phyloP scores from a whole-genome alignment of 2,113 vertebrate species.

The Malaclemys terrapin region DNA sequence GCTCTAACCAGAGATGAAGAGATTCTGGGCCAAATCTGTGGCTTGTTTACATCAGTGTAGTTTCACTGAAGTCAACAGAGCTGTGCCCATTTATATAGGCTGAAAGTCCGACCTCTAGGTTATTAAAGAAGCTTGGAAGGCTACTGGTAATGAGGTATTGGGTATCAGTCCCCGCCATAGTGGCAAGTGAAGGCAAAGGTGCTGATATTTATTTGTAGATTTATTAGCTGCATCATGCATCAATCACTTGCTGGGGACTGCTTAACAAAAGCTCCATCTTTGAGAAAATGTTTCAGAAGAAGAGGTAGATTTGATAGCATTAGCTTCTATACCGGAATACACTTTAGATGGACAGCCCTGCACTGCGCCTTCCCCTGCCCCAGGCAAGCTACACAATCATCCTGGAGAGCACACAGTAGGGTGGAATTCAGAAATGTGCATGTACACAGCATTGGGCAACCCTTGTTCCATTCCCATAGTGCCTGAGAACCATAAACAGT shows the following conservation, averaged over 20 bases:
- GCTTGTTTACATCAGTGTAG: neutral
- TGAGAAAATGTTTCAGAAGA: neutral
- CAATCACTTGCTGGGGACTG: neutral
- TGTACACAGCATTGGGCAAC: accelerated
- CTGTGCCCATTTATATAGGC: neutral
- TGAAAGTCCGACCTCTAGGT: neutral
- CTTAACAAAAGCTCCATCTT: neutral
- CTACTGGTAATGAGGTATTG: neutral
- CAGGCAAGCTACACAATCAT: neutral
- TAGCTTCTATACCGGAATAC: accelerated
- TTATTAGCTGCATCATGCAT: neutral
- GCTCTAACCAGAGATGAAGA: neutral
- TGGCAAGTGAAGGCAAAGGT: neutral
- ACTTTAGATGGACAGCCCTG: neutral
- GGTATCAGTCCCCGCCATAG: neutral
- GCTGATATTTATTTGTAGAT: neutral
- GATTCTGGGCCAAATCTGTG: neutral
- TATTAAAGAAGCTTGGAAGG: neutral
- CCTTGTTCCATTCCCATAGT: neutral
- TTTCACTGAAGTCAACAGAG: neutral
- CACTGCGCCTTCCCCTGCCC: neutral
- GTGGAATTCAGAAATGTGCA: neutral
- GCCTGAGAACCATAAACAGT: neutral
- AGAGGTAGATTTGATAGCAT: neutral
- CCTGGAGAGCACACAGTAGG: neutral